Conservation (phyloP, 1,140 invertebrate species). For the Gonioctena quinquepunctata region DNA sequence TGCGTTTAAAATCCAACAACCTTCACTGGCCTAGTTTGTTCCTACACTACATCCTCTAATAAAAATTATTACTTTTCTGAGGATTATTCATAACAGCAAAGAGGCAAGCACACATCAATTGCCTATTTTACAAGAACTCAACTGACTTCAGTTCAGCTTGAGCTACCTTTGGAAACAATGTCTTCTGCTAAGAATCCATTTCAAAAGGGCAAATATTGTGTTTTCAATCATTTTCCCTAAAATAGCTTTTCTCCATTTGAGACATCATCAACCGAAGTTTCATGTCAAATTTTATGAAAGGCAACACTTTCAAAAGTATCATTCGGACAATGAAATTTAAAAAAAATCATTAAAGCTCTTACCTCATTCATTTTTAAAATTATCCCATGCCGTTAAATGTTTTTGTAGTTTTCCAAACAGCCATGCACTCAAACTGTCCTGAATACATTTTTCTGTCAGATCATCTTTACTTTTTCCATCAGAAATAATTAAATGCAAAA, state of each 20-base stretch:
- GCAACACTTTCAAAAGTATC: constrained; percentile 18
- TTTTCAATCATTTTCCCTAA: too few species aligned
- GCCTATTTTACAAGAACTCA: background rate
- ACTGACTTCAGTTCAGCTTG: background rate
- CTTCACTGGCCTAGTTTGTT: constrained; percentile 10
- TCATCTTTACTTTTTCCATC: too few species aligned
- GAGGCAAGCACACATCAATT: constrained; percentile 26
- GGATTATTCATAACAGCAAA: constrained; percentile 21
- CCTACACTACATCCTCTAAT: background rate
- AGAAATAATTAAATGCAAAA: background rate
- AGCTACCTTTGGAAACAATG: background rate
- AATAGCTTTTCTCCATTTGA: background rate
- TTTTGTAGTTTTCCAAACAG: background rate
- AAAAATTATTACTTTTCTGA: constrained; percentile 1
- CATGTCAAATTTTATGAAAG: background rate
- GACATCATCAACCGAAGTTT: background rate
- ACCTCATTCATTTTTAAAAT: constrained; percentile 17
- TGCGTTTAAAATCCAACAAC: too few species aligned
- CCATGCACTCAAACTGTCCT: background rate
- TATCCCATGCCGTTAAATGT: background rate
- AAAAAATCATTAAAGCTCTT: constrained; percentile 22
- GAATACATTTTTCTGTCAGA: background rate
- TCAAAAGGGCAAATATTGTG: too few species aligned
- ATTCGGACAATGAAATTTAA: constrained; percentile 20
- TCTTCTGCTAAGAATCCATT: background rate